A percentile compares a stretch with the other conserved stretches of the same genome.
phyloP scores from a whole-genome alignment of 2,888 invertebrate species.

The Eilema sororculum region DNA sequence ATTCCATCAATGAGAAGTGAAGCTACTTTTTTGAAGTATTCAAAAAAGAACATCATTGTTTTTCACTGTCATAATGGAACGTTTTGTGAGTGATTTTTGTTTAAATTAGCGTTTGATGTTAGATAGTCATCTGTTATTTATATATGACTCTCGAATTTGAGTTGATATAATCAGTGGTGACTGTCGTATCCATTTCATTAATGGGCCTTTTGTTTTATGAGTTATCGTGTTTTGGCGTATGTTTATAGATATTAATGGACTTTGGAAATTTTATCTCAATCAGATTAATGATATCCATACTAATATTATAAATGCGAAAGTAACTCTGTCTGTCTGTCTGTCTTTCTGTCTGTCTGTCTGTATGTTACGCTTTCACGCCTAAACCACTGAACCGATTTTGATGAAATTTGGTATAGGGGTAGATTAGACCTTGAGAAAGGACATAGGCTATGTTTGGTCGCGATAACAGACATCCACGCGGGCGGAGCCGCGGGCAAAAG shows the following conservation, averaged over 20 bases:
- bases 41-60: conserved; percentile 58
- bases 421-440: too few species aligned
- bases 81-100: conserved; percentile 45
- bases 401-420: too few species aligned
- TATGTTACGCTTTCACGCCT: too few species aligned
- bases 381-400: too few species aligned
- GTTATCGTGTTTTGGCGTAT: neutral
- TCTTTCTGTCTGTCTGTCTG: too few species aligned
- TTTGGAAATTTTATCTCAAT: neutral
- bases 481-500: too few species aligned
- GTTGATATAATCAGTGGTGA: conserved; percentile 32
- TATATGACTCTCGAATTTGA: conserved; percentile 39
- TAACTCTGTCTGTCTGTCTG: too few species aligned
- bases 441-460: too few species aligned
- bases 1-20: neutral
- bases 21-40: conserved; percentile 34
- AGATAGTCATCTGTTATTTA: conserved; percentile 56
- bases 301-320: too few species aligned
- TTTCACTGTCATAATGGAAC: conserved; percentile 72
- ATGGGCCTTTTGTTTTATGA: conserved; percentile 7
- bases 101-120: conserved; percentile 64
- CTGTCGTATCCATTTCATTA: conserved; percentile 22
- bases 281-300: too few species aligned
- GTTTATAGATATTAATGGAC: neutral
- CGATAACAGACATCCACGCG: too few species aligned